Conservation (phyloP, 2,113 vertebrate genomes). For the Lophochroa leadbeateri region DNA sequence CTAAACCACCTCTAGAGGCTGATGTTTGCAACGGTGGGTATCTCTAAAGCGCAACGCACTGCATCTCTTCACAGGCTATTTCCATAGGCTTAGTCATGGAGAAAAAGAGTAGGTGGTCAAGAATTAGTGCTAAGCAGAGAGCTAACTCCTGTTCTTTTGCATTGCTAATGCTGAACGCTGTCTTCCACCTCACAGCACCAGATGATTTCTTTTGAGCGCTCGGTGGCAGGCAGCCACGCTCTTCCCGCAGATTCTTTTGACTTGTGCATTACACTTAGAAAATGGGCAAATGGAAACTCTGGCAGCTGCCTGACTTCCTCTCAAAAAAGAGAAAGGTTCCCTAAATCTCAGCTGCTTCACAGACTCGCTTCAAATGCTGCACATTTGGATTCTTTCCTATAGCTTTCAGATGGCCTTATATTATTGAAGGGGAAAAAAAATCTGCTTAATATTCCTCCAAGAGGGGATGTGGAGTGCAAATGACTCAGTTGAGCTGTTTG, state of each 20-base stretch:
- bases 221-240: constrained; percentile 54
- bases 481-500: background rate
- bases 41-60: background rate
- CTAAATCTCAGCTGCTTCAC: constrained; percentile 61
- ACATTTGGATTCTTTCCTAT: constrained; percentile 63
- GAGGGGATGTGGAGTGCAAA: background rate
- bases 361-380: constrained; percentile 43
- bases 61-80: background rate
- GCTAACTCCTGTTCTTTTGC: constrained; percentile 51
- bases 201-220: constrained; percentile 67
- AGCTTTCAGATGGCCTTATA: constrained; percentile 39
- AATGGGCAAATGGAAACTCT: constrained; percentile 66
- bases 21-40: background rate
- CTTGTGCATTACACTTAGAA: constrained; percentile 57
- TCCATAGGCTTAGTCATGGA: constrained; percentile 60
- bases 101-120: constrained; percentile 57
- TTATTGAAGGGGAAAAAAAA: constrained; percentile 23
- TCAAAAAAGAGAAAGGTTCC: constrained; percentile 49
- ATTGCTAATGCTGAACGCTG: constrained; percentile 48
- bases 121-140: constrained; percentile 46
- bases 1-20: background rate
- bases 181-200: constrained; percentile 56
- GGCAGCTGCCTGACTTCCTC: constrained; percentile 68
- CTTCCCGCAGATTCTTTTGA: constrained; percentile 59
- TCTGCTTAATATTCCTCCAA: constrained; percentile 44